phyloP scores from a whole-genome alignment of 2,888 invertebrate genomes.

The Hemaris fuciformis region DNA sequence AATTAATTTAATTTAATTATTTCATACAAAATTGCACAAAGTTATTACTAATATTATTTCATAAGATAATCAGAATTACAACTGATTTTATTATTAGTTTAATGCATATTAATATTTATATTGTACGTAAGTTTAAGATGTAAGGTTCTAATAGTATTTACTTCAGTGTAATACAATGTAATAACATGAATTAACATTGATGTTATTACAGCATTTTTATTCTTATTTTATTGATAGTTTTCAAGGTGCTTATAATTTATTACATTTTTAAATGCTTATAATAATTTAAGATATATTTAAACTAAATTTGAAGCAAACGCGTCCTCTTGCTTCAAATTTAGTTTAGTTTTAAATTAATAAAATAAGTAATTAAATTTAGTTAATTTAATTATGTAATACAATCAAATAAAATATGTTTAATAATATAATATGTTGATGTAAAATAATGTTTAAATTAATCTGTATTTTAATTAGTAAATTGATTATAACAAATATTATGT shows the following conservation, averaged over 20 bases:
- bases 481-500: not conserved
- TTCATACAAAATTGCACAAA: constrained; percentile 61
- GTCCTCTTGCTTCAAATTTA: constrained; percentile 73
- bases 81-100: constrained; percentile 3
- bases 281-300: constrained; percentile 11
- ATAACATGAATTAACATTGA: too few species aligned
- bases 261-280: not conserved
- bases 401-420: too few species aligned
- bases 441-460: not conserved
- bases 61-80: constrained; percentile 13
- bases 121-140: too few species aligned
- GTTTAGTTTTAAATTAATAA: constrained; percentile 14
- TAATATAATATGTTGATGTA: too few species aligned
- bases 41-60: constrained; percentile 32
- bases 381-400: too few species aligned
- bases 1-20: constrained; percentile 4
- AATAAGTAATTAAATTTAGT: too few species aligned
- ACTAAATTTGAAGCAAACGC: constrained; percentile 65
- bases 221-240: constrained; percentile 35
- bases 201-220: constrained; percentile 72
- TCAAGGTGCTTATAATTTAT: not conserved
- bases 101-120: constrained; percentile 10
- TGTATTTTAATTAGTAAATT: not conserved
- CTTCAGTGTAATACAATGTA: too few species aligned
- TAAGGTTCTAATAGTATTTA: too few species aligned